Conservation (phyloP, 1,140 invertebrate genomes). For the Hycleus cichorii region DNA sequence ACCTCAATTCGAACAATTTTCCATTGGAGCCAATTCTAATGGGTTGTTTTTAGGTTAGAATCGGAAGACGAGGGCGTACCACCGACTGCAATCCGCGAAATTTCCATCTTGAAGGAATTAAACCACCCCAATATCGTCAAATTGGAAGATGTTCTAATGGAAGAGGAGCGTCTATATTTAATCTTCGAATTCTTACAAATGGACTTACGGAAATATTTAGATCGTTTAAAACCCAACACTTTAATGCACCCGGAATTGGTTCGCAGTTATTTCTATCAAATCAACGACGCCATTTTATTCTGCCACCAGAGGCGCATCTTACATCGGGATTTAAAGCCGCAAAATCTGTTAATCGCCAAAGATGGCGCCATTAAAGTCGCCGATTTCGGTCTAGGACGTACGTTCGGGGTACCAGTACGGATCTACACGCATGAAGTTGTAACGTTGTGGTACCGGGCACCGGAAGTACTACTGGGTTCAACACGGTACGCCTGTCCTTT, state of each 20-base stretch:
- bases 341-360: constrained; percentile 92
- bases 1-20: no score
- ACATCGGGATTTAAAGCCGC: constrained; percentile 96
- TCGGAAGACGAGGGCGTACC: constrained; percentile 93
- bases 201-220: constrained; percentile 97
- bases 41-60: constrained; percentile 54
- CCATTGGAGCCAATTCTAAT: no score
- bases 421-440: constrained; percentile 99
- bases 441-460: constrained; percentile 97
- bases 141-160: constrained; percentile 85
- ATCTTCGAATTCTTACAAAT: constrained; percentile 98
- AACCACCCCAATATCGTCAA: constrained; percentile 88
- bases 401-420: constrained; percentile 91
- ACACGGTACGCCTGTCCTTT: constrained; percentile 87
- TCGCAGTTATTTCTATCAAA: constrained; percentile 59
- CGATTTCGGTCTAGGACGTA: constrained; percentile 95
- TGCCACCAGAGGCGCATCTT: constrained; percentile 91
- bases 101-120: constrained; percentile 86
- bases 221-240: constrained; percentile 65
- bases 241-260: constrained; percentile 61
- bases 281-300: constrained; percentile 88
- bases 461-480: constrained; percentile 90
- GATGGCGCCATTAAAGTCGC: constrained; percentile 72
- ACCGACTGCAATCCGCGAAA: constrained; percentile 90
- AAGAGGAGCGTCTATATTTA: constrained; percentile 76